Evolutionary conservation across 2,797 vertebrate species (phyloP).

Genomic region (Huso huso): DNA sequence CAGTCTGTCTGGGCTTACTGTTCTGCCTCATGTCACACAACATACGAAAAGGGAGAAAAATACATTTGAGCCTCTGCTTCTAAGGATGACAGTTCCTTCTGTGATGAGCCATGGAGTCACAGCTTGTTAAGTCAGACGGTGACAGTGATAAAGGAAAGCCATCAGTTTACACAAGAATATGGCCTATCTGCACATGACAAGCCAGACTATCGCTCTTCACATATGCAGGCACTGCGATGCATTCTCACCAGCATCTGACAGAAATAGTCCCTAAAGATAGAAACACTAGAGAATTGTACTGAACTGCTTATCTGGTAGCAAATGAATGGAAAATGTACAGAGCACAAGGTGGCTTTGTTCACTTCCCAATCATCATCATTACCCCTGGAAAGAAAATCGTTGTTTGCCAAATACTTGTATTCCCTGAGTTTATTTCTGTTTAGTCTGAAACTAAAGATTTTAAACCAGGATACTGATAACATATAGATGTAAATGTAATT

Average conservation of each 20-base stretch:
- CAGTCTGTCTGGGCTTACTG: background rate
- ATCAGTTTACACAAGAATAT: conserved; percentile 47
- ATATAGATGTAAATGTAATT: no score
- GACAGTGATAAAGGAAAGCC: conserved; percentile 71
- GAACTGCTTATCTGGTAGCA: conserved; percentile 59
- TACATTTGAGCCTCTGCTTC: conserved; percentile 24
- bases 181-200: conserved; percentile 54
- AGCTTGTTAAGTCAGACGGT: conserved; percentile 64
- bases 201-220: conserved; percentile 62
- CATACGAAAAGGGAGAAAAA: conserved; percentile 8
- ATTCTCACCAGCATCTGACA: conserved; percentile 58
- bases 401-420: no score
- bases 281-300: conserved; percentile 54
- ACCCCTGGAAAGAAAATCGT: conserved; percentile 12
- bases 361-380: conserved; percentile 27
- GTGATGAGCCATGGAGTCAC: conserved; percentile 67
- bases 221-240: conserved; percentile 55
- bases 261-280: conserved; percentile 59
- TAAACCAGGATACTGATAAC: no score
- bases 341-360: conserved; percentile 29
- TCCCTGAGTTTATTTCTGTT: no score
- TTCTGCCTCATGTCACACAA: background rate
- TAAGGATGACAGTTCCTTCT: conserved; percentile 55
- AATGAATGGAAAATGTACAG: conserved; percentile 55
- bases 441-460: no score